phyloP scores from a whole-genome alignment of 1,140 invertebrate species.

The Pseudomyrmex gracilis region DNA sequence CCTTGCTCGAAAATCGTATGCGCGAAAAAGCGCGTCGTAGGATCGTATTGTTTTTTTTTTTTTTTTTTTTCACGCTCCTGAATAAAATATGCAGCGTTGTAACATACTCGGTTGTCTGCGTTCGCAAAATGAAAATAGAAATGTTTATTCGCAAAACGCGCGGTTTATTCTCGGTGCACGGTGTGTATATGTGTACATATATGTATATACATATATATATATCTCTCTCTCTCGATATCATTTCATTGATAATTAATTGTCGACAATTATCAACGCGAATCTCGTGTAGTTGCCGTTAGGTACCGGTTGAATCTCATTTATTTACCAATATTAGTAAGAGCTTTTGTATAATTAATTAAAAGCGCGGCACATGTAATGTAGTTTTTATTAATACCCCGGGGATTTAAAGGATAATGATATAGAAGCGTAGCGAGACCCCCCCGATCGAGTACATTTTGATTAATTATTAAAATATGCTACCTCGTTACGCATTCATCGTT shows the following conservation, averaged over 20 bases:
- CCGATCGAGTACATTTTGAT: constrained; percentile 56
- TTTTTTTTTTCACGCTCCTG: not conserved
- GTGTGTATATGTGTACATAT: too few species aligned
- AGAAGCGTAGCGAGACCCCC: constrained; percentile 6
- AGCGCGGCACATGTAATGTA: constrained; percentile 53
- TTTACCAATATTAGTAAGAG: constrained; percentile 58
- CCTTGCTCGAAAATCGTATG: not conserved
- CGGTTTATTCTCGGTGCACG: constrained; percentile 16
- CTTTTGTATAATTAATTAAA: constrained; percentile 61
- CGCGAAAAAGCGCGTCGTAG: not conserved
- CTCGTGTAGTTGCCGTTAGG: constrained; percentile 44
- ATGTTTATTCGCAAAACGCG: constrained; percentile 48
- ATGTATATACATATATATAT: too few species aligned
- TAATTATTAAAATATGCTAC: constrained; percentile 72
- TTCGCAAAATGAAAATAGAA: constrained; percentile 29
- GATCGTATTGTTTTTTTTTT: not conserved
- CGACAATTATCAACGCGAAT: constrained; percentile 44
- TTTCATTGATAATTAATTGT: constrained; percentile 60
- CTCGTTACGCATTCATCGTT: constrained; percentile 65
- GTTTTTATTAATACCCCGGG: constrained; percentile 53
- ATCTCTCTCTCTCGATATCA: constrained; percentile 36
- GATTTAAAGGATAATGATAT: constrained; percentile 54
- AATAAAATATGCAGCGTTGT: not conserved
- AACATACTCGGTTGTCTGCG: not conserved
- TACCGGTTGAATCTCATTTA: constrained; percentile 51